Conservation (phyloP, 2,113 vertebrate genomes). For the Campylorhamphus procurvoides region DNA sequence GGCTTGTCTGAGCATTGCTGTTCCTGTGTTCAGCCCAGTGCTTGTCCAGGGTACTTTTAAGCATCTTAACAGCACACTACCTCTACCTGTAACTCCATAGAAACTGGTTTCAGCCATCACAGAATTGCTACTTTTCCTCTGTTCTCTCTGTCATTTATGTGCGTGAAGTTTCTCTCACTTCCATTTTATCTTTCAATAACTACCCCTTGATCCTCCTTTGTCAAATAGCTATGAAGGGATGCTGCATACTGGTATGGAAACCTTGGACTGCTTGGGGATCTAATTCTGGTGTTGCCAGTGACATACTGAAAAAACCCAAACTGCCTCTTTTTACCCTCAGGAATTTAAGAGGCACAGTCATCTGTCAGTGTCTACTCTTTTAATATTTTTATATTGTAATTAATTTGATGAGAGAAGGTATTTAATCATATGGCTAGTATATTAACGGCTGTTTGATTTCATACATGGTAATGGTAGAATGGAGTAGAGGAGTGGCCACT, state of each 20-base stretch:
- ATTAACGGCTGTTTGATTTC: conserved; percentile 4
- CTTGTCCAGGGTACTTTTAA: background rate
- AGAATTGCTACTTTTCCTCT: background rate
- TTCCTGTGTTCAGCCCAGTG: background rate
- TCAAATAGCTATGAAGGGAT: background rate
- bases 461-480: background rate
- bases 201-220: background rate
- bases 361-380: background rate
- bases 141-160: background rate
- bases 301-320: background rate
- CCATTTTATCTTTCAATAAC: background rate
- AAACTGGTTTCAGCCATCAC: background rate
- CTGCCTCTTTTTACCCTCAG: background rate
- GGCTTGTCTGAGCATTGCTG: background rate
- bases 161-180: background rate
- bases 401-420: background rate
- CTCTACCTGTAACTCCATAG: background rate
- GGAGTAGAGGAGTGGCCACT: background rate
- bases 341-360: background rate
- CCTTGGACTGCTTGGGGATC: background rate
- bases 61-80: background rate
- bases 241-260: background rate
- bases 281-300: background rate
- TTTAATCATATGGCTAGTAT: background rate
- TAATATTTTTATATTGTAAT: background rate